phyloP scores from a whole-genome alignment of 2,113 vertebrate species.

The Sturnus vulgaris region DNA sequence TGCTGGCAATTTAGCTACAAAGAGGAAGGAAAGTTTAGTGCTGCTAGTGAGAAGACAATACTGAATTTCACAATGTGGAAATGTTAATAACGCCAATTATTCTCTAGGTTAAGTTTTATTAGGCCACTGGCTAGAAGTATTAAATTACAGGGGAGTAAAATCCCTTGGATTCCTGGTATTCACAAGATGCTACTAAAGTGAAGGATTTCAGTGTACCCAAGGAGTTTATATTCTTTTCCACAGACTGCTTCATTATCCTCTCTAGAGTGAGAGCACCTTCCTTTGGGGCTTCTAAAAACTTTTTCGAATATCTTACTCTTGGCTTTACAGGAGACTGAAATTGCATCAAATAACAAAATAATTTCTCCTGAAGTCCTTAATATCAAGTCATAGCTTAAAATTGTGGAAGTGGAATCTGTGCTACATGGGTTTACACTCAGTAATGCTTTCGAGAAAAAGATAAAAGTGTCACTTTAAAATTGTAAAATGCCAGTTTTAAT shows the following conservation, averaged over 20 bases:
- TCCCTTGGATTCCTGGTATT: background rate
- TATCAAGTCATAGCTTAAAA: background rate
- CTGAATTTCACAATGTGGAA: background rate
- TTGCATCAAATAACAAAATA: background rate
- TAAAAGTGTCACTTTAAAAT: background rate
- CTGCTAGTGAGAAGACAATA: background rate
- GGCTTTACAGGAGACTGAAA: background rate
- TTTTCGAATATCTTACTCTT: background rate
- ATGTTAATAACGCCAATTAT: background rate
- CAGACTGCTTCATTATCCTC: background rate
- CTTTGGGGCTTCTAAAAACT: background rate
- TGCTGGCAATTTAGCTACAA: background rate
- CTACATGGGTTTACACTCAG: background rate
- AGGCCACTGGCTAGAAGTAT: background rate
- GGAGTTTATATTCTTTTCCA: background rate
- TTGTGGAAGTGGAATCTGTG: background rate
- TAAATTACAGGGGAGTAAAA: background rate
- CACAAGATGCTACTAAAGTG: background rate
- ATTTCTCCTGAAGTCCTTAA: background rate
- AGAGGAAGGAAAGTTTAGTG: background rate
- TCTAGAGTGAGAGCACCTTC: background rate
- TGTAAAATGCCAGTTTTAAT: background rate
- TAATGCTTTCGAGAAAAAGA: background rate
- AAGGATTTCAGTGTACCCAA: background rate
- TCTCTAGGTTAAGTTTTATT: background rate